Conservation (phyloP, 2,888 invertebrate genomes). For the Sabatieria punctata region DNA sequence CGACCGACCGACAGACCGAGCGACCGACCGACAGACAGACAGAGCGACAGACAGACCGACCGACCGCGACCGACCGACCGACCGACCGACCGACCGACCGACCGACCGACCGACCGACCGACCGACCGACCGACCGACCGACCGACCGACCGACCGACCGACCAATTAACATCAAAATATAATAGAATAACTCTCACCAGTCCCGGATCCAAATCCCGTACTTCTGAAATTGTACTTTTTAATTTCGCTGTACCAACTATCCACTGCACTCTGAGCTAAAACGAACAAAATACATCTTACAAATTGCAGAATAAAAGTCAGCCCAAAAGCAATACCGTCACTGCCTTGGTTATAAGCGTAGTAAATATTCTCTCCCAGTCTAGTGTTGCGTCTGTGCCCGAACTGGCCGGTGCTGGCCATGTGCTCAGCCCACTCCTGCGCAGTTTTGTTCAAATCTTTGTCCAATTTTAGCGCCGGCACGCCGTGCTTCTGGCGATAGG, state of each 20-base stretch:
- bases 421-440: slow-evolving; percentile 11
- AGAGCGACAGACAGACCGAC: too few species aligned
- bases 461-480: not conserved
- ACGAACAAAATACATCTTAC: not conserved
- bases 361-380: slow-evolving; percentile 11
- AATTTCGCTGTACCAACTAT: slow-evolving; percentile 59
- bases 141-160: too few species aligned
- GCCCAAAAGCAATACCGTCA: not conserved
- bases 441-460: not conserved
- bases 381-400: slow-evolving; percentile 7
- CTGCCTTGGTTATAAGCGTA: slow-evolving; percentile 1
- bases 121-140: too few species aligned
- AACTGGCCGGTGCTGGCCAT: slow-evolving; percentile 7
- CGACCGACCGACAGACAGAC: too few species aligned
- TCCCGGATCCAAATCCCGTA: too few species aligned
- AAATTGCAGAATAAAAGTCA: not conserved
- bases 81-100: too few species aligned
- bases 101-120: too few species aligned
- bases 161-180: too few species aligned
- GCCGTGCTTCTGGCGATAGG: not conserved
- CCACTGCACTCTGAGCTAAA: slow-evolving; percentile 43
- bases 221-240: slow-evolving; percentile 52
- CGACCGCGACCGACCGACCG: too few species aligned
- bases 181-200: not conserved
- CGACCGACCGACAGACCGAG: too few species aligned